Evolutionary conservation across 92 coral and sea anemone genomes (phyloP), one percentile per base, ranked within the genome.

Genomic region (Galaxea fascicularis): DNA sequence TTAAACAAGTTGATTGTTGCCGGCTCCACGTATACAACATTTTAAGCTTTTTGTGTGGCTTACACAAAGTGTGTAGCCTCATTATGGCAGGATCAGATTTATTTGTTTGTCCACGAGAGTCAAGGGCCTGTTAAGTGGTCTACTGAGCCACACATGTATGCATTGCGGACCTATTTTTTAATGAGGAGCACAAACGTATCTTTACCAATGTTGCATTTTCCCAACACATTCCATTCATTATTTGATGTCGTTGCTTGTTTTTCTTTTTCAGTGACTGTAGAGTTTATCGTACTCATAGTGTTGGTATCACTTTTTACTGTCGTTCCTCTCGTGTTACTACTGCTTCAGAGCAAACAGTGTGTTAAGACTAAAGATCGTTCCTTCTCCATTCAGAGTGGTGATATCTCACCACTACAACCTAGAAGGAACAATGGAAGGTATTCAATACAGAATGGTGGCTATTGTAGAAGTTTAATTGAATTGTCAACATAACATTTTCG

Each of bases 231-330:
- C 6, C 41, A 35, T 13, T 20, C 31, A 14, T 62, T 0, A 10
- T 10, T 22, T 4, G 4, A 10, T 22, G 1, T 3, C 3, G 11
- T 18, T 24, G 30, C 13, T 71, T 9, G 4, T 9, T 44, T 71
- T 71, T 20, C 10, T 15, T 71, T 71, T 46, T 46, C 76, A 71
- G 76, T 71, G 76, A 71, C 57, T 17, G 8, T 45, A 9, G 58
- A 21, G 26, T 71, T 71, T 21, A 46, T 71, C n/a, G 24, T 25
- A 24, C 76, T 71, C 35, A 41, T 71, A 45, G 30, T 25, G 26
- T 10, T 71, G 30, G 30, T 15, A 4, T 45, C 31, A 2, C 10
- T 24, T 22, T 71, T 71, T 8, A 71, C 52, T 21, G 17, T 27
- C 10, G n/a, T 71, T 46, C 76, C 76, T 45, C 56, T 71, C 8